phyloP scores from a whole-genome alignment of 2,113 vertebrate species.

The Ptilorrhoa leucosticta region DNA sequence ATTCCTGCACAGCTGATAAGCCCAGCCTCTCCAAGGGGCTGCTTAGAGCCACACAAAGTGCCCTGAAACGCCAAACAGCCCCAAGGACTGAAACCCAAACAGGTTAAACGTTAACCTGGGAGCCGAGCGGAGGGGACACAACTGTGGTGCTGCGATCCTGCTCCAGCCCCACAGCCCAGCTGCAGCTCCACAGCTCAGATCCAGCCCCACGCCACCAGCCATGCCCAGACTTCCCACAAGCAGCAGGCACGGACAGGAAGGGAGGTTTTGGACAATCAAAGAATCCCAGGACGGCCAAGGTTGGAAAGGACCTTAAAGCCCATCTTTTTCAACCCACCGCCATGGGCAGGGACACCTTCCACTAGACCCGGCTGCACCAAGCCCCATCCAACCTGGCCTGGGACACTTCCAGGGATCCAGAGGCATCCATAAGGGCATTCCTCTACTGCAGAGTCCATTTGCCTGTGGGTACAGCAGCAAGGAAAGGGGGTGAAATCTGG shows the following conservation, averaged over 20 bases:
- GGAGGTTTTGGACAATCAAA: background rate
- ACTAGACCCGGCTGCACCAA: background rate
- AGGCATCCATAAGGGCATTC: background rate
- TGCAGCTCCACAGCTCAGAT: rapidly evolving
- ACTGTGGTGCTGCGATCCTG: rapidly evolving
- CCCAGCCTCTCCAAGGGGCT: background rate
- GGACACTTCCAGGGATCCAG: background rate
- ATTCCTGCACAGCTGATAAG: background rate
- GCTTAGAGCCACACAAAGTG: background rate
- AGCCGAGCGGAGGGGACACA: background rate
- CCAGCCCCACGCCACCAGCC: background rate
- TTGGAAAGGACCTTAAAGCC: background rate
- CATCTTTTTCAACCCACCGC: rapidly evolving
- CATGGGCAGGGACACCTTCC: background rate
- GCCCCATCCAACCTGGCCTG: background rate
- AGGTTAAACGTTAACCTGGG: background rate
- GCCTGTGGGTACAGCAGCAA: background rate
- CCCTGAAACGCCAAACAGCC: background rate
- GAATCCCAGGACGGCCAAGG: background rate
- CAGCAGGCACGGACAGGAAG: background rate
- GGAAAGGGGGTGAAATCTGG: background rate
- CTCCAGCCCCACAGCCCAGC: background rate
- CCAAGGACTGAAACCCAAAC: background rate
- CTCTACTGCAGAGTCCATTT: background rate
- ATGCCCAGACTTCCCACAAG: background rate